Evolutionary conservation across 2,113 vertebrate genomes (phyloP).

Genomic region (Oenanthe oenanthe): DNA sequence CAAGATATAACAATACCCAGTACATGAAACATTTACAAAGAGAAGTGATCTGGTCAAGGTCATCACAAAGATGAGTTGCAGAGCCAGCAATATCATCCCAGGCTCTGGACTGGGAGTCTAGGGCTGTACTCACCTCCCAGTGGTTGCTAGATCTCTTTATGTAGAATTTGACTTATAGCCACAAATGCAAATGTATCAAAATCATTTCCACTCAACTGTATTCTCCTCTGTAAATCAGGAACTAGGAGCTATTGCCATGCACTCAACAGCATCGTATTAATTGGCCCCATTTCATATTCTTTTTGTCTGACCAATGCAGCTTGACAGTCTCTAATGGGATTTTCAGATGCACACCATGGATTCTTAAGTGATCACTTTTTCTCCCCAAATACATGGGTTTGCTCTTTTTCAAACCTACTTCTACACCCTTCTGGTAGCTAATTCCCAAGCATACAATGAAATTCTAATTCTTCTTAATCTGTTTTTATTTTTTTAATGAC

Average conservation of each 20-base stretch:
- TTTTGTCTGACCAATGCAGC: conserved; percentile 75
- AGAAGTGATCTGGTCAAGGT: not conserved
- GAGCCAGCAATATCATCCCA: not conserved
- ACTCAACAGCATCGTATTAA: conserved; percentile 52
- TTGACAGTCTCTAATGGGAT: conserved; percentile 75
- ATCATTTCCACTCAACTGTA: conserved; percentile 53
- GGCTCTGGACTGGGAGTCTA: not conserved
- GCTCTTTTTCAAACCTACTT: conserved; percentile 56
- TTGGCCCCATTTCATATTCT: conserved; percentile 61
- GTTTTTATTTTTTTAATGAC: not conserved
- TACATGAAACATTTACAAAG: not conserved
- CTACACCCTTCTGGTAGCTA: conserved; percentile 67
- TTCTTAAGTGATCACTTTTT: conserved; percentile 76
- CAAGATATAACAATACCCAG: not conserved
- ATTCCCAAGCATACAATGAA: conserved; percentile 21
- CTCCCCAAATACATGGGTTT: conserved; percentile 70
- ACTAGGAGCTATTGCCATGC: conserved; percentile 29
- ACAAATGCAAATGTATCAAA: conserved; percentile 60
- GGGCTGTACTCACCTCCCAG: not conserved
- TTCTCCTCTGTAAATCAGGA: conserved; percentile 46
- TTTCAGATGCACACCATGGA: conserved; percentile 74
- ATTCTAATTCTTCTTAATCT: conserved; percentile 42
- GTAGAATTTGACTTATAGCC: conserved; percentile 3
- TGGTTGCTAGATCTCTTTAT: not conserved
- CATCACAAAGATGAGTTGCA: not conserved